Evolutionary conservation across 2,888 invertebrate species (phyloP), one percentile per base, ranked within the genome.

Genomic region (Drosophila prolongata): DNA sequence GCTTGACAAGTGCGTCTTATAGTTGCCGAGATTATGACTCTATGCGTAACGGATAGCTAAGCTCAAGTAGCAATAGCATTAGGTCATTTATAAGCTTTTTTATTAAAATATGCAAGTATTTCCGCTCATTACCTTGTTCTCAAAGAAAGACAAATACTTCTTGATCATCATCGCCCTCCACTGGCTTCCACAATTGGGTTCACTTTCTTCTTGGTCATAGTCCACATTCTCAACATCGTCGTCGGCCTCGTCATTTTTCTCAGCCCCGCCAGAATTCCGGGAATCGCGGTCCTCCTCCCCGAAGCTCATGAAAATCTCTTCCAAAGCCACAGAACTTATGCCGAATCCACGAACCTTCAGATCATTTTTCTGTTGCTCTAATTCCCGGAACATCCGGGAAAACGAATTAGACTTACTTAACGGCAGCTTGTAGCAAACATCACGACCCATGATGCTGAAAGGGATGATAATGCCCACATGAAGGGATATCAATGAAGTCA

Each of bases 291-390:
- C 49, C 65, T 94, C 94, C 3, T 93, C 92, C 10, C 94, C 94
- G 13, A 93, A 92, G 6, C 94, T 94, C 93, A 96, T 94, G 89
- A 96, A 96, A 0, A 97, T 97, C 92, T 97, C 97, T 92, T 97
- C 97, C 91, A 97, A 93, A 0, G 96, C 96, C 1, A 97, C 96
- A 11, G 96, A 94, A 6, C 95, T 94, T 24, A 96, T 94, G 3
- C 97, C 97, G 90, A 95, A 97, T 90, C 96, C 95, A 65, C 94
- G 94, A 58, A 96, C 94, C n/a, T 94, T 94, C 30, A 97, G 93
- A 1, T 88, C 87, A 0, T 91, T 89, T 38, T 93, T 93, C 52
- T 94, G 93, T 0, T 87, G 85, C 89, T 96, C 96, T 40, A 96
- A 91, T 59, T 95, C 94, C 38, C 91, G 92, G 57, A 96, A 93